Base-by-base conservation (phyloP, 2,113 vertebrate species). In the Edolisoma coerulescens region DNA sequence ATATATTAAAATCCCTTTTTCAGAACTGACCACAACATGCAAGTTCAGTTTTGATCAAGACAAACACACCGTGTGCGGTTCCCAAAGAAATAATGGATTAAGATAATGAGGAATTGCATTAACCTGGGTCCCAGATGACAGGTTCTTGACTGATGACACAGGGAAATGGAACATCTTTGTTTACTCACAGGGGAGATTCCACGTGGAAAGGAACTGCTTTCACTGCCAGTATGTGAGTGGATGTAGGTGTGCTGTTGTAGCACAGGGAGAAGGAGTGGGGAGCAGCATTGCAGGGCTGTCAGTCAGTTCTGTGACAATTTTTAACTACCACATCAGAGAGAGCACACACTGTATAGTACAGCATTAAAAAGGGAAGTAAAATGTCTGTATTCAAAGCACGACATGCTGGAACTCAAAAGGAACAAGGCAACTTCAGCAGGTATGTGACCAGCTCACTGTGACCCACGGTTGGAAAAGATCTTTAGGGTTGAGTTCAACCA, bases 141-240 rank as follows among this genome's bases (percentile, higher is more conserved):
- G 28, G 37, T 24, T 85, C 60, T 61, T 82, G 83, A 69, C 32
- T 87, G 87, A 95, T 91, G 89, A 24, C 33, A 32, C 0, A 0
- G 57, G 67, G 57, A 93, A 87, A 65, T 21, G 52, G 77, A 96
- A 91, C 90, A 83, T 83, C 91, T 95, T 94, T 91, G 84, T 92
- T 95, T 92, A 85, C 70, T 95, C 87, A 30, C 60, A 76, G 37
- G 63, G 68, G 47, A 87, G 70, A 63, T n/a, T 73, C 49, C 83
- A 73, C 81, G 49, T 10, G 75, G 81, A 83, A 91, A 71, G 42
- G 27, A 91, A 44, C 63, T 37, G 54, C 77, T 87, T 93, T 76
- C 6, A 19, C 82, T 83, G 81, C 69, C 21, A 7, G 35, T n/a
- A 24, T 68, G 32, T 35, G 63, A 52, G 39, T n/a, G 86, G 49